Percentiles rank a stretch among this genome's conserved stretches.
Conservation (phyloP, 2,888 invertebrate species). For the Pristionchus mayeri region DNA sequence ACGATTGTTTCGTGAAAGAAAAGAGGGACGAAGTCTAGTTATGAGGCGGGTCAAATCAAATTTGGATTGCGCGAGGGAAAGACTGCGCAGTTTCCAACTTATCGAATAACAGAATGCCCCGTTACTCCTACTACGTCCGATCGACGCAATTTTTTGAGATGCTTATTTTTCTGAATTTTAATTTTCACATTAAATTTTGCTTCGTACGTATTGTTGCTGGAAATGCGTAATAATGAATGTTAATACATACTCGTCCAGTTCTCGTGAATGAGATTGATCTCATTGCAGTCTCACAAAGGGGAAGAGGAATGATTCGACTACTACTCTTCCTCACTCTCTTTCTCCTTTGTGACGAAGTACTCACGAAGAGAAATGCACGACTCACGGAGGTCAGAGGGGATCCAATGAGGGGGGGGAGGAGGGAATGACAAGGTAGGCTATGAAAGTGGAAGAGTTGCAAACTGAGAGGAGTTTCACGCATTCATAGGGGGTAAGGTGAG, state of each 20-base stretch:
- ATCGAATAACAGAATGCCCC: neutral
- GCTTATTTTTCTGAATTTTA: neutral
- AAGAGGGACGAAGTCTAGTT: neutral
- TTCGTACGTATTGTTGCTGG: too few species aligned
- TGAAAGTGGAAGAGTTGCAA: neutral
- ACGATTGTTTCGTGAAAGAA: neutral
- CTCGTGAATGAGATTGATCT: neutral
- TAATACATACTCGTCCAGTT: neutral
- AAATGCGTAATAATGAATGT: too few species aligned
- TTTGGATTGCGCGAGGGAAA: neutral
- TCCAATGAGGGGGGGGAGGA: too few species aligned
- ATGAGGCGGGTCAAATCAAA: neutral
- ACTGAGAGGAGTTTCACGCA: neutral
- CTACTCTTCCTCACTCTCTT: neutral
- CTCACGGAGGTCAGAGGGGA: neutral
- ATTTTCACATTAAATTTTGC: too few species aligned
- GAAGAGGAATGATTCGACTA: too few species aligned
- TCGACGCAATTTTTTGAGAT: too few species aligned
- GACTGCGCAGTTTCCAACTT: neutral
- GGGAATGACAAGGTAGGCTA: too few species aligned
- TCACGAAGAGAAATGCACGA: constrained; percentile 19
- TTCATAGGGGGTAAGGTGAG: constrained; percentile 1
- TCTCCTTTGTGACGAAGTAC: neutral
- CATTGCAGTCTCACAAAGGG: neutral
- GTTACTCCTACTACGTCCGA: too few species aligned